Evolutionary conservation across 2,888 invertebrate genomes (phyloP).

Genomic region (Plemyria rubiginata): DNA sequence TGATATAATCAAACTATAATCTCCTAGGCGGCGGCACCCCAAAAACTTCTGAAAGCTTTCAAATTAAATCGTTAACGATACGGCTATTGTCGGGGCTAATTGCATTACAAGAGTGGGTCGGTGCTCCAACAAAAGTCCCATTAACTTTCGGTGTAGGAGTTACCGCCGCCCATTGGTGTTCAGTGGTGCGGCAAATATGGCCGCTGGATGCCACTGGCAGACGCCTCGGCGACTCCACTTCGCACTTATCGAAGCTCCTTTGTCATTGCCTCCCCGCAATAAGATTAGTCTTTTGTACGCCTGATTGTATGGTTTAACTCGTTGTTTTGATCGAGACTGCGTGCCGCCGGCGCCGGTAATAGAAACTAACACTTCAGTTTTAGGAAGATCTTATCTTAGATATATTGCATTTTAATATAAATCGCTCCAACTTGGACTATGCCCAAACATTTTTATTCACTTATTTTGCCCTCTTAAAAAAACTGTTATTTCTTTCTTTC

Average conservation of each 20-base stretch:
- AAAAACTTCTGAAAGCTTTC: slow-evolving; percentile 59
- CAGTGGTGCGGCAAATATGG: slow-evolving; percentile 79
- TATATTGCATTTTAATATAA: slow-evolving; percentile 2
- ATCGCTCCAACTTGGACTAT: neutral
- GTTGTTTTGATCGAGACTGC: slow-evolving; percentile 44
- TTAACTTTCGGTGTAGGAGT: slow-evolving; percentile 79
- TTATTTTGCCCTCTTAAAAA: no score
- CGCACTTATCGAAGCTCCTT: slow-evolving; percentile 50
- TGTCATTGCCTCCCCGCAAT: slow-evolving; percentile 66
- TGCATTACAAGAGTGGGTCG: slow-evolving; percentile 82
- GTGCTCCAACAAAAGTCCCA: slow-evolving; percentile 75
- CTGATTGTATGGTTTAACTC: slow-evolving; percentile 76
- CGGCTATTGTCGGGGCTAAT: slow-evolving; percentile 79
- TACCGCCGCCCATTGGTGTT: slow-evolving; percentile 62
- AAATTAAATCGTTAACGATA: slow-evolving; percentile 81
- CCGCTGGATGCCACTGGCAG: slow-evolving; percentile 71
- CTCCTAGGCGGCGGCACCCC: slow-evolving; percentile 45
- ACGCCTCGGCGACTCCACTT: slow-evolving; percentile 67
- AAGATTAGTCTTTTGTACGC: slow-evolving; percentile 78
- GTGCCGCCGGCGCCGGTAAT: slow-evolving; percentile 38
- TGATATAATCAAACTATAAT: slow-evolving; percentile 42
- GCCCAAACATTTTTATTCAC: no score
- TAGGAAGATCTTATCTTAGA: slow-evolving; percentile 19
- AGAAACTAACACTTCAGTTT: slow-evolving; percentile 32
- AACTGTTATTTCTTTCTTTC: no score